Evolutionary conservation across 2,888 invertebrate genomes (phyloP), one percentile per base, ranked within the genome.

Genomic region (Acheta domesticus): DNA sequence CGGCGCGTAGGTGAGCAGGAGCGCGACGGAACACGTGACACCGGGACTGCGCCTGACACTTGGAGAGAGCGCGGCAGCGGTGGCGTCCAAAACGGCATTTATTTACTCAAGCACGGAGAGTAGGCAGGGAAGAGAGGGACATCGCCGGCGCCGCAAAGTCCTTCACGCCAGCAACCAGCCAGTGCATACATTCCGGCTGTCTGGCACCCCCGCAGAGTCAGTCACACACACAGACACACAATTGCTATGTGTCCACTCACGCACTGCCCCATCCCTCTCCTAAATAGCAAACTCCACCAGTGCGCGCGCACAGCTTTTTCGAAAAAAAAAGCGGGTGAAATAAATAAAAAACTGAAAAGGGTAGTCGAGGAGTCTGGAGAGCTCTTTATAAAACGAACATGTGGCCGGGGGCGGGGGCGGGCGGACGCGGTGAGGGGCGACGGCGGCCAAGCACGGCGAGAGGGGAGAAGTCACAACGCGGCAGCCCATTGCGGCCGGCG

Each of bases 381-480:
- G 62, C 62, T 62, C 62, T 62, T 62, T 62, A 62, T 62, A 62
- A n/a, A 62, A 62, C 62, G 62, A 62, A 62, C 62, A 62, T 62
- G 62, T 8, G 62, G n/a, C 16, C 62, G 62, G 8, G 62, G n/a
- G 4, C 16, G n/a, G 1, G 62, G 62, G 16, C 4, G n/a, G n/a
- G 62, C 16, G n/a, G 62, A 5, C 16, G 14, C 14, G 16, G 62
- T 19, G 62, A 62, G 5, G n/a, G 62, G 62, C 3, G 16, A 1
- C 3, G n/a, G 62, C 1, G 8, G 62, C 16, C 62, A 62, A 62
- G 62, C 2, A 5, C 2, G 62, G 19, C 62, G 5, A 4, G 62
- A 4, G 16, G 11, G 62, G 16, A 16, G 16, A 62, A 62, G n/a
- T 14, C 62, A 36, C 36, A 36, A 36, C 36, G 36, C 36, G 36